Percentiles rank a stretch among this genome's conserved stretches.
Evolutionary conservation across 2,797 vertebrate genomes (phyloP).

Genomic region (Ammospiza maritima): DNA sequence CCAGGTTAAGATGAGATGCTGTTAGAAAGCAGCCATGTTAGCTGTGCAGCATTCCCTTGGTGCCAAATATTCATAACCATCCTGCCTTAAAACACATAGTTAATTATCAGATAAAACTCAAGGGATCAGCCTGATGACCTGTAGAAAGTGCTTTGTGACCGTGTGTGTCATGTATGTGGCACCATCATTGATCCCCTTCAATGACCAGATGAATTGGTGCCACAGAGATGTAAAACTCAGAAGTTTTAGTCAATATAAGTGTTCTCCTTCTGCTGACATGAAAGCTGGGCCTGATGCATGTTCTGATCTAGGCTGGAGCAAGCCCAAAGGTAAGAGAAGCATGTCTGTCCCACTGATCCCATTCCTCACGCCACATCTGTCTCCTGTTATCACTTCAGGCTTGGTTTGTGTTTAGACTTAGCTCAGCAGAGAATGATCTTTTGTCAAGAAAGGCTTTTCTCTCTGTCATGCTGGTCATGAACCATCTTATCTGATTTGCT

Average conservation of each 20-base stretch:
- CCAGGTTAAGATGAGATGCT: not conserved
- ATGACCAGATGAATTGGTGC: not conserved
- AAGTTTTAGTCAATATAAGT: not conserved
- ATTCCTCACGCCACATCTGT: not conserved
- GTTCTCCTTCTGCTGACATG: not conserved
- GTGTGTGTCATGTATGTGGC: rapidly evolving
- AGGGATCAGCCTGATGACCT: not conserved
- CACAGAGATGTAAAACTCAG: not conserved
- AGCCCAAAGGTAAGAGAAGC: not conserved
- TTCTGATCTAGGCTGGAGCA: not conserved
- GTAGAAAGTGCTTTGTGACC: rapidly evolving
- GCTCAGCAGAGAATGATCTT: not conserved
- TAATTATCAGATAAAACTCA: not conserved
- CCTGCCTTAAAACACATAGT: not conserved
- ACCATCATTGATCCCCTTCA: not conserved
- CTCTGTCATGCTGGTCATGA: not conserved
- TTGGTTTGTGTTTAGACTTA: not conserved
- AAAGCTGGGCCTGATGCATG: not conserved
- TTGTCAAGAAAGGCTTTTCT: not conserved
- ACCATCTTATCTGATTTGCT: not conserved
- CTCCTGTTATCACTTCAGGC: not conserved
- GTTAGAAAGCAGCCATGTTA: not conserved
- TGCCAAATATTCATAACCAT: not conserved
- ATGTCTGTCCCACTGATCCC: rapidly evolving
- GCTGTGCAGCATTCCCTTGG: not conserved